Base-by-base conservation (phyloP, 2,888 invertebrate genomes). In the Acholoe squamosa region DNA sequence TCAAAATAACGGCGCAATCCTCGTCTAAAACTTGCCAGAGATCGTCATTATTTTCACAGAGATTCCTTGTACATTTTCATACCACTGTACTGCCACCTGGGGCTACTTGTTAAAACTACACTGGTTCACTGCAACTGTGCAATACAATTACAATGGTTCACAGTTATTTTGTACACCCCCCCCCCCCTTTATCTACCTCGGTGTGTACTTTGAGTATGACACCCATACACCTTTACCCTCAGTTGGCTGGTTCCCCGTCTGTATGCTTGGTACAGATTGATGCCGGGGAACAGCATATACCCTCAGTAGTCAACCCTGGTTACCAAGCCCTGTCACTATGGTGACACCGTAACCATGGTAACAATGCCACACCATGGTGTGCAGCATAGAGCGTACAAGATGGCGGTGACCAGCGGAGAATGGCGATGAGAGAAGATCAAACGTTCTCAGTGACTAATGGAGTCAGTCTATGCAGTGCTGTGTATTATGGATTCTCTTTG, bases 401-500 rank as follows among this genome's bases (percentile, higher is more conserved):
- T 43, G 43, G 43, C 61, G 61, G 61, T 19, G 61, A 61, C 61
- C 12, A 19, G 61, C 5, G 12, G 12, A 61, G 61, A 61, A 61
- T 61, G 7, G 14, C 22, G 3, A 19, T 61, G 61, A 43, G 61
- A 3, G 61, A 19, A 61, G 61, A 61, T 61, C 61, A 61, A 61
- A 61, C 61, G n/a, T 3, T 19, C 12, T 61, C 61, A 7, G 12
- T 61, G 61, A 61, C 61, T 61, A n/a, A 61, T 61, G 61, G 61
- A n/a, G 61, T 61, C 61, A 14, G 7, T 61, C 3, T 61, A 61
- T n/a, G 19, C n/a, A 61, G 22, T 61, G 61, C 61, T 14, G 22
- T n/a, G 61, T n/a, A 61, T 61, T 61, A 61, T 61, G 61, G 61
- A 61, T 61, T 61, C 61, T n/a, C 61, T 61, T 19, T 61, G 61